A percentile compares a stretch with the other conserved stretches of the same genome.
These are phyloP conservation scores for Nestor notabilis DNA, from an alignment of 2,113 vertebrate genomes.

Conservation along the genomic window DNA sequence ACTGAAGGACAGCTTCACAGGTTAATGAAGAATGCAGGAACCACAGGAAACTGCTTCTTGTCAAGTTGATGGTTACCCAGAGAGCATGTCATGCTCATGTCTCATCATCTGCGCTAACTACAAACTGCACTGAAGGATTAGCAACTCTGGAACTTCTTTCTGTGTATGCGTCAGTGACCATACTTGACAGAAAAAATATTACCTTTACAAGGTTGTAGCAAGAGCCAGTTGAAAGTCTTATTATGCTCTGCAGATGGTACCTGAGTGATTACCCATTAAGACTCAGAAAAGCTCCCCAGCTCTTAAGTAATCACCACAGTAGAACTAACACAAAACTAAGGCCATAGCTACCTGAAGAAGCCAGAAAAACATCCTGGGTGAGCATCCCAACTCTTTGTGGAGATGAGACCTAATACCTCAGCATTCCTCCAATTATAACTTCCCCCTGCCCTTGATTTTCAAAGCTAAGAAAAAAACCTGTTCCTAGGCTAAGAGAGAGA, in stretches of 20 bases:
- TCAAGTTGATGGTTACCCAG: not conserved
- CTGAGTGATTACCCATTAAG: not conserved
- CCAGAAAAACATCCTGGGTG: not conserved
- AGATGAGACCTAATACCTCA: not conserved
- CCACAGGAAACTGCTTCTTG: not conserved
- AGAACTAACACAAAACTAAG: not conserved
- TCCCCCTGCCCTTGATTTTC: fast-evolving
- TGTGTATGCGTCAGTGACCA: not conserved
- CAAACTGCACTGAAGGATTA: not conserved
- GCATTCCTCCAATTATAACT: not conserved
- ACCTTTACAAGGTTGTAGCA: not conserved
- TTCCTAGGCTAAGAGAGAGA: not conserved
- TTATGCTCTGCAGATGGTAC: not conserved
- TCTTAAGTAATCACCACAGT: not conserved
- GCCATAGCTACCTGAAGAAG: not conserved
- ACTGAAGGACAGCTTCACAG: not conserved
- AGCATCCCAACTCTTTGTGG: not conserved
- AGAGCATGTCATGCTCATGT: not conserved
- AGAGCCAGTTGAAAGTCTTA: not conserved
- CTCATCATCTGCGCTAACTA: not conserved
- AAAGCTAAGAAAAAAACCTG: not conserved
- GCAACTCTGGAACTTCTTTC: not conserved
- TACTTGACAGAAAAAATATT: not conserved
- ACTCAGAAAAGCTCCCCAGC: not conserved
- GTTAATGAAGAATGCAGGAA: not conserved